These are phyloP conservation scores for Cephalotes varians DNA, from an alignment of 2,888 invertebrate genomes.

Conservation along the genomic window DNA sequence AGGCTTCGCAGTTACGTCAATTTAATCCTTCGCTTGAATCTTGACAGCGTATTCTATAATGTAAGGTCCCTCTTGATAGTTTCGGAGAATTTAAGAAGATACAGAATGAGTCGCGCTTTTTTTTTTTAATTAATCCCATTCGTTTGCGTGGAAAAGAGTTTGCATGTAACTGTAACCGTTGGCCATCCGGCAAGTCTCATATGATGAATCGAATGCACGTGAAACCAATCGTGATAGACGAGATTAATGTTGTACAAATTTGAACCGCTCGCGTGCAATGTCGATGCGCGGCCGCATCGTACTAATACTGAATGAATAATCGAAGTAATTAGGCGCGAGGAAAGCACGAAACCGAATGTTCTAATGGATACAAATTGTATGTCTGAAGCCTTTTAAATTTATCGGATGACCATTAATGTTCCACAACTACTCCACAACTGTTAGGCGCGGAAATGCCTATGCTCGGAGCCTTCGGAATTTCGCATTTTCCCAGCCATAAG, in stretches of 20 bases:
- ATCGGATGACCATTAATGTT: constrained; percentile 34
- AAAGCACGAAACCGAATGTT: constrained; percentile 20
- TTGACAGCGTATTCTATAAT: not conserved
- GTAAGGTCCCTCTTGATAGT: not conserved
- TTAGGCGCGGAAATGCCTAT: constrained; percentile 46
- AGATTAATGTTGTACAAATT: constrained; percentile 26
- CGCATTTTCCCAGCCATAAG: constrained; percentile 75
- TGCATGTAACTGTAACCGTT: constrained; percentile 37
- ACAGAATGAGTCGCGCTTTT: constrained; percentile 9
- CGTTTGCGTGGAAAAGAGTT: constrained; percentile 30
- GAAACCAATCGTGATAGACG: not conserved
- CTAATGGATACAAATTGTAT: constrained; percentile 31
- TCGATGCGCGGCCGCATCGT: not conserved
- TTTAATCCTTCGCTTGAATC: constrained; percentile 8
- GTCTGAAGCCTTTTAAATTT: not conserved
- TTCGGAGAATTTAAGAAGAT: not conserved
- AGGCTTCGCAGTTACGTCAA: constrained; percentile 36
- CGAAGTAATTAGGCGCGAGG: constrained; percentile 47
- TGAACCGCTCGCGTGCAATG: constrained; percentile 26
- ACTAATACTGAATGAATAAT: constrained; percentile 14
- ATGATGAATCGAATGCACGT: constrained; percentile 31
- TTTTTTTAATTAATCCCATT: constrained; percentile 30
- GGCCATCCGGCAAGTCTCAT: not conserved
- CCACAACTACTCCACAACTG: constrained; percentile 27
- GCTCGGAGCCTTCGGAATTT: constrained; percentile 67